phyloP scores from a whole-genome alignment of 2,888 invertebrate species.

The Aphidius colemani region DNA sequence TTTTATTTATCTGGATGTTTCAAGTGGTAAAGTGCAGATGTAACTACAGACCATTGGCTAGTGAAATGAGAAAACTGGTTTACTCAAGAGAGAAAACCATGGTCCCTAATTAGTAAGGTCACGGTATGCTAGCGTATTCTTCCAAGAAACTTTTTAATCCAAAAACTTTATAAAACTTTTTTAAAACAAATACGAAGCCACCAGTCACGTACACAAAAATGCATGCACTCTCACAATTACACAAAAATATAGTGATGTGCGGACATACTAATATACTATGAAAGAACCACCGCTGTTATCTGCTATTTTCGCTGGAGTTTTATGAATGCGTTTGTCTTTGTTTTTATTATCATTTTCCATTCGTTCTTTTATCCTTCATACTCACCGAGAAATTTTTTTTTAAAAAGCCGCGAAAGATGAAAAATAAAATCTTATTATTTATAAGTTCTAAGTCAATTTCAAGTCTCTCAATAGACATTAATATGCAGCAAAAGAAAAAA shows the following conservation, averaged over 20 bases:
- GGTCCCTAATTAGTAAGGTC: slow-evolving; percentile 46
- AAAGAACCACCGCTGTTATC: not conserved
- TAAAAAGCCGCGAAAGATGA: too few species aligned
- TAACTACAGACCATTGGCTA: too few species aligned
- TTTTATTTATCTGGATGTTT: too few species aligned
- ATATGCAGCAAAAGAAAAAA: not conserved
- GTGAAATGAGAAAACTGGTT: not conserved
- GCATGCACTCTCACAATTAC: too few species aligned
- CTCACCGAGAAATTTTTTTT: too few species aligned
- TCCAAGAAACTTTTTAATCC: slow-evolving; percentile 38
- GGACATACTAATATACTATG: too few species aligned
- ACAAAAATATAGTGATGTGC: too few species aligned
- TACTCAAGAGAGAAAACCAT: slow-evolving; percentile 32
- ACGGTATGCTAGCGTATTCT: slow-evolving; percentile 34
- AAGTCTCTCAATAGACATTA: not conserved
- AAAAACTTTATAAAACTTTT: slow-evolving; percentile 36
- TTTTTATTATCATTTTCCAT: too few species aligned
- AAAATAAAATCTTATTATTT: slow-evolving; percentile 8
- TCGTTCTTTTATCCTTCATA: not conserved
- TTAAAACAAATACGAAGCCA: slow-evolving; percentile 29
- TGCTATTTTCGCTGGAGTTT: not conserved
- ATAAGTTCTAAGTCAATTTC: slow-evolving; percentile 4
- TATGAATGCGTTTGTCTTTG: too few species aligned
- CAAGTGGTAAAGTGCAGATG: too few species aligned
- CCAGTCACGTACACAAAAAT: not conserved